Percentiles rank a stretch among this genome's conserved stretches.
Evolutionary conservation across 2,113 vertebrate species (phyloP).

Genomic region (Notothenia rossii): DNA sequence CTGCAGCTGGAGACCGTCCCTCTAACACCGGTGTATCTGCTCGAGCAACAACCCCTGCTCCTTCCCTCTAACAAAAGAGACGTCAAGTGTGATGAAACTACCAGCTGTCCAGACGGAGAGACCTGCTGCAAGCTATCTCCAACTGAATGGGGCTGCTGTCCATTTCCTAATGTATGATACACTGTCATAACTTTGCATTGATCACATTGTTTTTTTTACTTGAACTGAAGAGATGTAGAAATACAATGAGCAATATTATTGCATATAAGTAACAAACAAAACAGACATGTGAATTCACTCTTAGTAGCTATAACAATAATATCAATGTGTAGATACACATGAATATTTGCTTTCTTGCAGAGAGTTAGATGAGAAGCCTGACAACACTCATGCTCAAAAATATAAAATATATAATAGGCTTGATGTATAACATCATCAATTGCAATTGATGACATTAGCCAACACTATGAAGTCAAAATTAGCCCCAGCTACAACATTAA

Average conservation of each 20-base stretch:
- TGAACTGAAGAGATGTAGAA: no score
- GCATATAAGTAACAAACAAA: no score
- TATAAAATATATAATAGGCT: no score
- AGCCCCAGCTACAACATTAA: not conserved
- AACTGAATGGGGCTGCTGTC: slow-evolving; percentile 81
- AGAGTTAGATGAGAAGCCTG: not conserved
- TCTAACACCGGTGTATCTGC: slow-evolving; percentile 42
- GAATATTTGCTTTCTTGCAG: not conserved
- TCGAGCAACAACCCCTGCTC: not conserved
- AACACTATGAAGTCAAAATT: no score
- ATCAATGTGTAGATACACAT: no score
- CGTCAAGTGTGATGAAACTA: slow-evolving; percentile 57
- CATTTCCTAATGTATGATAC: slow-evolving; percentile 63
- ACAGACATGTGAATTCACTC: no score
- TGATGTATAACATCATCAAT: no score
- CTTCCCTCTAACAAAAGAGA: not conserved
- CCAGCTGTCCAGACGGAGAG: slow-evolving; percentile 54
- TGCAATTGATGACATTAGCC: no score
- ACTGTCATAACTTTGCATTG: not conserved
- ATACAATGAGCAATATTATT: no score
- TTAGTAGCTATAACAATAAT: no score
- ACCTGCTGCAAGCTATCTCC: slow-evolving; percentile 79
- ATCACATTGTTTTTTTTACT: not conserved
- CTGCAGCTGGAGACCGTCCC: slow-evolving; percentile 64
- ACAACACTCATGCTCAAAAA: not conserved